phyloP scores from a whole-genome alignment of 2,113 vertebrate genomes.

The Seriola rivoliana region DNA sequence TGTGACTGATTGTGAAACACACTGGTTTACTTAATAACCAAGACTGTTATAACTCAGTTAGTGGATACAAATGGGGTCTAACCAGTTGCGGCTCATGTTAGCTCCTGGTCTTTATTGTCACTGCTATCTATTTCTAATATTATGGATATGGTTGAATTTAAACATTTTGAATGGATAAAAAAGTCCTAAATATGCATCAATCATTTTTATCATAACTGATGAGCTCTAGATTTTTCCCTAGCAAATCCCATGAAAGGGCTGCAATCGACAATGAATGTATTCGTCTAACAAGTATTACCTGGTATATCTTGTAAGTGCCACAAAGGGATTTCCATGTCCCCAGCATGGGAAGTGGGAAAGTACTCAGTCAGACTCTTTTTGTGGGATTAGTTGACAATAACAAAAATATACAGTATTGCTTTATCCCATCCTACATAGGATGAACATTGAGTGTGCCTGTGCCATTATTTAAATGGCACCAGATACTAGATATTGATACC shows the following conservation, averaged over 20 bases:
- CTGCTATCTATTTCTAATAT: neutral
- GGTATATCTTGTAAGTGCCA: neutral
- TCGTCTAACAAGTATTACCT: neutral
- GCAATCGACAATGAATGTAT: neutral
- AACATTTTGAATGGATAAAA: no score
- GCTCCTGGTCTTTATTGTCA: neutral
- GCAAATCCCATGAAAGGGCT: no score
- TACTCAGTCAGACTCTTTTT: neutral
- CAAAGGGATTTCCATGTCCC: no score
- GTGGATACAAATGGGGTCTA: neutral
- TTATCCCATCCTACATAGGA: neutral
- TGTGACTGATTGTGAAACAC: neutral
- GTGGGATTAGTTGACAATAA: neutral
- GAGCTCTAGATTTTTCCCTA: no score
- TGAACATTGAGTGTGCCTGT: neutral
- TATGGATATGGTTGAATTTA: neutral
- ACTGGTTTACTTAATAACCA: neutral
- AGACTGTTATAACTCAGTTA: neutral
- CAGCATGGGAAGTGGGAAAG: neutral
- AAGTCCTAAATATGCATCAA: neutral
- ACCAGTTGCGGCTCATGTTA: neutral
- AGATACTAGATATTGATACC: neutral
- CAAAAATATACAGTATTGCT: neutral
- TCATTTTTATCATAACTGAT: no score
- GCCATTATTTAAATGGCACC: neutral